Percentiles rank a stretch among this genome's conserved stretches.
Evolutionary conservation across 2,888 invertebrate genomes (phyloP).

Genomic region (Trichogramma dendrolimi): DNA sequence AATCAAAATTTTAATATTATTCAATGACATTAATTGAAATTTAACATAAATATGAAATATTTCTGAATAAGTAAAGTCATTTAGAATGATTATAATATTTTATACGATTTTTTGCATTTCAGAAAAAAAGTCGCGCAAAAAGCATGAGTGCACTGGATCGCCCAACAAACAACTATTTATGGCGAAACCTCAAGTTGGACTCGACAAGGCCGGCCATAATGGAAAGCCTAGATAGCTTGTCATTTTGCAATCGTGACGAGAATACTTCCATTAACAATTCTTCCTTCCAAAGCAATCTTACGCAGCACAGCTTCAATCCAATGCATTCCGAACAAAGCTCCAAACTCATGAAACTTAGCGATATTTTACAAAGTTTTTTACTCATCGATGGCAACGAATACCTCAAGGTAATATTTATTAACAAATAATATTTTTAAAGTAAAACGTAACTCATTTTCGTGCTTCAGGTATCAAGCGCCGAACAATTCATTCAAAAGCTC

Average conservation of each 20-base stretch:
- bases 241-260: conserved; percentile 25
- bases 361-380: conserved; percentile 53
- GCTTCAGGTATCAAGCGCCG: conserved; percentile 52
- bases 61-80: no score
- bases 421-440: background rate
- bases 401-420: conserved; percentile 49
- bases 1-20: no score
- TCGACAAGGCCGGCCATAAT: conserved; percentile 45
- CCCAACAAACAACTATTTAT: conserved; percentile 22
- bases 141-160: conserved; percentile 20
- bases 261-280: conserved; percentile 17
- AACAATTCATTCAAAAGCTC: conserved; percentile 56
- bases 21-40: no score
- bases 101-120: no score
- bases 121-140: no score
- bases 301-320: conserved; percentile 31
- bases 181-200: conserved; percentile 31
- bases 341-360: conserved; percentile 14
- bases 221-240: conserved; percentile 43
- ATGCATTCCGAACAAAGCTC: conserved; percentile 11
- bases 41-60: no score
- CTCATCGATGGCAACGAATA: conserved; percentile 63
- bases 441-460: background rate
- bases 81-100: no score
- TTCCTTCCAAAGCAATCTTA: conserved; percentile 24